Evolutionary conservation across 37 sponge, comb jelly and placozoan species (phyloP), one percentile per base, ranked within the genome.

Genomic region (Ianthella basta): DNA sequence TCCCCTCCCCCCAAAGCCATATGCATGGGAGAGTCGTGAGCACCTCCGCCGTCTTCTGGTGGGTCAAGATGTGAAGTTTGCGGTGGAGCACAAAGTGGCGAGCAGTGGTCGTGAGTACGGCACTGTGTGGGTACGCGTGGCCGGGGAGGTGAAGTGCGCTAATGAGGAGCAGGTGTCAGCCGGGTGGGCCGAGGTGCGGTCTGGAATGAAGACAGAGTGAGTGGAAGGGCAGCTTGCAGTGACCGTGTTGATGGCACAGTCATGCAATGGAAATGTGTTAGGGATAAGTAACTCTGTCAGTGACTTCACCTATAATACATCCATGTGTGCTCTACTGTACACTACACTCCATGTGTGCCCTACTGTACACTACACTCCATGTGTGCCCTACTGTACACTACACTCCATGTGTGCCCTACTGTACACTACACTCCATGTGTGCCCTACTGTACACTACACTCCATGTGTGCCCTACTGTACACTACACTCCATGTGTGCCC

Each of bases 21-120:
- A 68, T 89, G 95, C 99, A 0, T 99, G 96, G 95, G 91, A 95
- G 30, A 74, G 91, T 6, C 60, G 99, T 0, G 99, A 99, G 86
- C 97, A 86, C 74, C 85, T 99, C 19, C 69, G 99, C 12, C 89
- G 86, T 44, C 54, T 93, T 55, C 55, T 95, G 65, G 81, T 99
- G 61, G 99, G 99, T 1, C 87, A 95, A 65, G 91, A 97, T 72
- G 94, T 99, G 33, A 72, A n/a, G 18, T 97, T 95, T 77, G 57
- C 79, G n/a, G 90, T 95, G 60, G 96, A 95, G 37, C 55, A 95
- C 78, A 91, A 86, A 32, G 86, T 86, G 0, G 74, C 86, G 0
- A 38, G 21, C 8, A 83, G 83, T 57, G 91, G 89, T 8, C 63
- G 89, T 13, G 89, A 89, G 80, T 91, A 86, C 44, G 89, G 89